These are phyloP conservation scores for Nesidiocoris tenuis DNA, from an alignment of 2,888 invertebrate species.

Conservation along the genomic window DNA sequence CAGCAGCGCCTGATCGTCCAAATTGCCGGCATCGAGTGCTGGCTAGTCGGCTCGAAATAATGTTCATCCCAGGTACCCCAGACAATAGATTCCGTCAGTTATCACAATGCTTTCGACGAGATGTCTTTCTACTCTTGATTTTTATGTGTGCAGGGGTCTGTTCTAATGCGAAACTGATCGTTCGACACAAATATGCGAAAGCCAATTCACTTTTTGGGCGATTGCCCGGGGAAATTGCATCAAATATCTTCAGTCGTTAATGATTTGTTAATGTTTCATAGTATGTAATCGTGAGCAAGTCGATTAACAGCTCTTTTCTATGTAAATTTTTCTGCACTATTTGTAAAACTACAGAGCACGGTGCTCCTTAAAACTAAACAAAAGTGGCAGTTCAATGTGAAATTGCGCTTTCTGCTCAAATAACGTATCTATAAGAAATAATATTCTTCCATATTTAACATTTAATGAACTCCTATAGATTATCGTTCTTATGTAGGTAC, in stretches of 20 bases:
- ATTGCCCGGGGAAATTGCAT: too few species aligned
- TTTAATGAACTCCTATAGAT: too few species aligned
- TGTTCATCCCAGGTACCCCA: too few species aligned
- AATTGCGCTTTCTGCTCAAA: slow-evolving; percentile 27
- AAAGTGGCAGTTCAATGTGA: slow-evolving; percentile 3
- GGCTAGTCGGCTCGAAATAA: neutral
- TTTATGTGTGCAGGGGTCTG: too few species aligned
- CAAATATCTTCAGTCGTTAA: too few species aligned
- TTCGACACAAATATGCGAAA: too few species aligned
- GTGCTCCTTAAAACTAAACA: slow-evolving; percentile 29
- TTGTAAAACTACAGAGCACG: slow-evolving; percentile 25
- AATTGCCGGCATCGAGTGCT: neutral
- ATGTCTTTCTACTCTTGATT: too few species aligned
- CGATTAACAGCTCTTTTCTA: neutral
- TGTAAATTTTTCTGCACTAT: slow-evolving; percentile 2
- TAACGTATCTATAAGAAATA: slow-evolving; percentile 11
- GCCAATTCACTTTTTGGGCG: too few species aligned
- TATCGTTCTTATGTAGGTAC: too few species aligned
- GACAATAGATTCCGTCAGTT: too few species aligned
- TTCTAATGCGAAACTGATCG: too few species aligned
- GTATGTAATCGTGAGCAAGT: neutral
- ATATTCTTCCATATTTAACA: slow-evolving; percentile 18
- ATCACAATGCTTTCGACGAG: too few species aligned
- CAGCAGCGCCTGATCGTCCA: slow-evolving; percentile 42
- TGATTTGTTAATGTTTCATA: neutral